Percentiles rank a stretch among this genome's conserved stretches.
These are phyloP conservation scores for Mellivora capensis DNA, from an alignment of 2,113 vertebrate species.

Conservation along the genomic window DNA sequence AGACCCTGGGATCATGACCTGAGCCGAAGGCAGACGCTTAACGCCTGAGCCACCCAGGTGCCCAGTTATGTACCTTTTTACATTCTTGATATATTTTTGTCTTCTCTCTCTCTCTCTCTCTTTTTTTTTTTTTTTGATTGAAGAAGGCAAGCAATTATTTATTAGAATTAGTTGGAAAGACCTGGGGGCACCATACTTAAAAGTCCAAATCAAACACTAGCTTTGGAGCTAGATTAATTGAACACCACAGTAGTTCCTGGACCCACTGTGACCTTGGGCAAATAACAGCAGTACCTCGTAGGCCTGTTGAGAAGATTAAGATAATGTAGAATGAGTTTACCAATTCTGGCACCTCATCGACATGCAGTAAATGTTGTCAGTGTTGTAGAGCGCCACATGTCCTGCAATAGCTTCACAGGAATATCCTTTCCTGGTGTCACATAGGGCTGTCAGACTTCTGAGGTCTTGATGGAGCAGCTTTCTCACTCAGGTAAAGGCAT, in stretches of 20 bases:
- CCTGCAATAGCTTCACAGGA: background rate
- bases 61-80: background rate
- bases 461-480: background rate
- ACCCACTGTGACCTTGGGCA: background rate
- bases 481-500: slow-evolving; percentile 11
- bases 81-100: background rate
- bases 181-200: background rate
- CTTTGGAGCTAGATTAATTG: background rate
- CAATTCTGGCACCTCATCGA: background rate
- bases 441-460: background rate
- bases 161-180: background rate
- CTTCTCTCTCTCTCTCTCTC: background rate
- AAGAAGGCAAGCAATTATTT: background rate
- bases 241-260: background rate
- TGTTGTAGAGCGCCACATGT: background rate
- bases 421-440: background rate
- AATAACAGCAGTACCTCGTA: background rate
- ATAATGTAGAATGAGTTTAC: background rate
- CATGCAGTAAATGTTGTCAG: background rate
- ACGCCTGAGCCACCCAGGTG: too few species aligned
- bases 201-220: background rate
- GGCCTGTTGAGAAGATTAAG: background rate
- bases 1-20: too few species aligned
- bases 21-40: too few species aligned
- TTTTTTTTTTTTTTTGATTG: background rate